phyloP scores from a whole-genome alignment of 64 coral and sea anemone species.

The Cladopsammia gracilis region DNA sequence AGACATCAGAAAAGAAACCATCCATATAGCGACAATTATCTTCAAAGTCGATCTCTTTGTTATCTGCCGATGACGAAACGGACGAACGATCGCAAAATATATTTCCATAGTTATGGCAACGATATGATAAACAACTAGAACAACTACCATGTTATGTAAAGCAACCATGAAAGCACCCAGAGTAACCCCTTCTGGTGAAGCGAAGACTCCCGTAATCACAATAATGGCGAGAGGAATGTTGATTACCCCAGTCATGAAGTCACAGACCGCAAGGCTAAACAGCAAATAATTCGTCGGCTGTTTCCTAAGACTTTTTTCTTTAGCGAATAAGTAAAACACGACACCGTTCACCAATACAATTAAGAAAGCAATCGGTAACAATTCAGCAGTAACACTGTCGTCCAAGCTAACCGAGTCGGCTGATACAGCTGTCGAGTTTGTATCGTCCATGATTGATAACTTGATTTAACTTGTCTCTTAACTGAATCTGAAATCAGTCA shows the following conservation, averaged over 20 bases:
- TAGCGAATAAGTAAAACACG: constrained; percentile 65
- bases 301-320: constrained; percentile 33
- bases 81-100: constrained; percentile 45
- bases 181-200: neutral
- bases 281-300: constrained; percentile 73
- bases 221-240: constrained; percentile 55
- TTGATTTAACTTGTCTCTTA: no score
- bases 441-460: neutral
- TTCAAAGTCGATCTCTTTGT: constrained; percentile 38
- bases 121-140: constrained; percentile 49
- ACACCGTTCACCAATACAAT: constrained; percentile 67
- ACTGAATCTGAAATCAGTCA: no score
- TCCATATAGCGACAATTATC: constrained; percentile 22
- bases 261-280: constrained; percentile 67
- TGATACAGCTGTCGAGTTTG: neutral
- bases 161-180: neutral
- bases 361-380: constrained; percentile 33
- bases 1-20: neutral
- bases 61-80: constrained; percentile 30
- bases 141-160: constrained; percentile 14
- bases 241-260: constrained; percentile 68
- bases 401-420: neutral
- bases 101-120: constrained; percentile 31
- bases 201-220: neutral
- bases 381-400: neutral